Evolutionary conservation across 2,113 vertebrate species (phyloP).

Genomic region (Varanus komodoensis): DNA sequence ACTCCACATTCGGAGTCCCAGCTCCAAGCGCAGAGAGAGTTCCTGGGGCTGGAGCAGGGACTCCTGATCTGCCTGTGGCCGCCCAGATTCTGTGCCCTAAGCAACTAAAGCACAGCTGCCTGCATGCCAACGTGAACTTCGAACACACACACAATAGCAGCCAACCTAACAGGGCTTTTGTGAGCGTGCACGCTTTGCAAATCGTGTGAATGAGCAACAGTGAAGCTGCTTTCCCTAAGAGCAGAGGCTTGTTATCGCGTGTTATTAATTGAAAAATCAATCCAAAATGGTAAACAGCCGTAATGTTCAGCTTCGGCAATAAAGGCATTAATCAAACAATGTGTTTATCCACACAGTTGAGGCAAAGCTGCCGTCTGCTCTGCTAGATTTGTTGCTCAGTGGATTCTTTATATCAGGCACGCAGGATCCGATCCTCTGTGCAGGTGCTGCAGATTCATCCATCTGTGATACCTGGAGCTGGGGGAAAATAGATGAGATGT

Average conservation of each 20-base stretch:
- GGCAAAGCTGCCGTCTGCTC: background rate
- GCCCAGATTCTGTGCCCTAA: background rate
- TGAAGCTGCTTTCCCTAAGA: background rate
- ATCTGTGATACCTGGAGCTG: background rate
- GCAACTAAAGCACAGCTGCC: background rate
- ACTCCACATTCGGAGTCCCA: no score
- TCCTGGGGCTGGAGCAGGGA: no score
- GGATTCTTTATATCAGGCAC: background rate
- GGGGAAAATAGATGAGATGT: background rate
- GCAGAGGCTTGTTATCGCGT: background rate
- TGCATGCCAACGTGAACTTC: background rate
- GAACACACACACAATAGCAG: background rate
- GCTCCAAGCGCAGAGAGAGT: no score
- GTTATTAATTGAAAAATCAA: slow-evolving; percentile 21
- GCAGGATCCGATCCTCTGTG: background rate
- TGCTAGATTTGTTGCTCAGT: background rate
- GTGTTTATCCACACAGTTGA: background rate
- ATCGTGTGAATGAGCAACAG: background rate
- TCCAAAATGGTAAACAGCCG: slow-evolving; percentile 14
- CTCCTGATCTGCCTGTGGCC: no score
- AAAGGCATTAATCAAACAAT: background rate
- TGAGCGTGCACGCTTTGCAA: background rate
- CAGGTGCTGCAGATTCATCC: background rate
- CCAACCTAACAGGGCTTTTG: background rate
- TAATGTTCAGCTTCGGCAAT: background rate